A percentile compares a stretch with the other conserved stretches of the same genome.
Conservation (phyloP, 2,113 vertebrate species). For the Toxotes chatareus region DNA sequence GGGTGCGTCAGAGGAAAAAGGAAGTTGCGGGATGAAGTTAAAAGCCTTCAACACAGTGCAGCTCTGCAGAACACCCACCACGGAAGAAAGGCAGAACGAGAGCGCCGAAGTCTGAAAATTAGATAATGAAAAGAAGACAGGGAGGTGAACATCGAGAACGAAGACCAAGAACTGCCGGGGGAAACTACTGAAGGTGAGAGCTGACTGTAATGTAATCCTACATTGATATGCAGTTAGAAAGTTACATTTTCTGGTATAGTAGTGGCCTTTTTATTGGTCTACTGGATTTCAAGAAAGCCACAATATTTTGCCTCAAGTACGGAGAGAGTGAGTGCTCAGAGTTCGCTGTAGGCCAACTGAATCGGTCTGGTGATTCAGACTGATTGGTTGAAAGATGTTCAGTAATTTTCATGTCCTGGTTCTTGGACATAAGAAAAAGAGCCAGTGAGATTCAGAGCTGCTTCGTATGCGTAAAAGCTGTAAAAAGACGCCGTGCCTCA, state of each 20-base stretch:
- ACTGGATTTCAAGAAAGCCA: not conserved
- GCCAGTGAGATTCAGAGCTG: not conserved
- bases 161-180: slow-evolving; percentile 11
- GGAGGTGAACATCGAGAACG: slow-evolving; percentile 32
- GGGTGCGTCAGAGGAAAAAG: slow-evolving; percentile 79
- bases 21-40: slow-evolving; percentile 79
- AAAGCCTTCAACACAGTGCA: slow-evolving; percentile 74
- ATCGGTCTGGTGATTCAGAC: not conserved
- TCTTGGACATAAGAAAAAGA: not conserved
- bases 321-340: not conserved
- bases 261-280: not conserved
- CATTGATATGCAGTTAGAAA: not conserved
- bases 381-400: not conserved
- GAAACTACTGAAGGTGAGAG: slow-evolving; percentile 60
- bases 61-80: slow-evolving; percentile 80
- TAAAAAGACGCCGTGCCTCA: not conserved
- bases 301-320: not conserved
- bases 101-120: slow-evolving; percentile 48
- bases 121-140: slow-evolving; percentile 51
- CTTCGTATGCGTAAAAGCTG: not conserved
- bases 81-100: slow-evolving; percentile 69
- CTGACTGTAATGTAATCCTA: not conserved
- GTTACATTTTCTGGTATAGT: not conserved
- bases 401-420: not conserved
- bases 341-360: not conserved